phyloP scores from a whole-genome alignment of 2,888 invertebrate genomes.

The Orthosia gothica region DNA sequence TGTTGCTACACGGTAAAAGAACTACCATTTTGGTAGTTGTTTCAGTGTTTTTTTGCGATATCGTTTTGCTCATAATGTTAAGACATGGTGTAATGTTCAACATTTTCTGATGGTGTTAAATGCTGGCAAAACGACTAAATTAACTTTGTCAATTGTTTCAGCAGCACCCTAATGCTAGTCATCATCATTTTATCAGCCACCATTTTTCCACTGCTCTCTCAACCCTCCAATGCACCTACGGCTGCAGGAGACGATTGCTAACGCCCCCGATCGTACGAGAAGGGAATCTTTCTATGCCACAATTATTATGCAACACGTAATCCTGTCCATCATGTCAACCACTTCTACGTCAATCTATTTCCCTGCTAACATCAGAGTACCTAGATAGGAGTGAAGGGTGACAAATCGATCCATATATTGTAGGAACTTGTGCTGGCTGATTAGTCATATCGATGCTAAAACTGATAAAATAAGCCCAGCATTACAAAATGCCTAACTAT shows the following conservation, averaged over 20 bases:
- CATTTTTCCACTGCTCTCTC: too few species aligned
- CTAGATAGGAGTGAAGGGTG: not conserved
- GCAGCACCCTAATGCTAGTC: too few species aligned
- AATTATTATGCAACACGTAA: not conserved
- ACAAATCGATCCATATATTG: not conserved
- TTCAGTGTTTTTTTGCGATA: not conserved
- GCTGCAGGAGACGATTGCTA: too few species aligned
- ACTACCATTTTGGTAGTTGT: conserved; percentile 24
- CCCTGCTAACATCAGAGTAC: not conserved
- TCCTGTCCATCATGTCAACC: not conserved
- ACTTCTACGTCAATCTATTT: not conserved
- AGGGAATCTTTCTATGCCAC: too few species aligned
- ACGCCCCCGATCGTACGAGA: too few species aligned
- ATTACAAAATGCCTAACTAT: not conserved
- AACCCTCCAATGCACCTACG: too few species aligned
- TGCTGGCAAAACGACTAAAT: too few species aligned
- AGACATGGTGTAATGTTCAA: too few species aligned
- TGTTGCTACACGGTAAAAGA: conserved; percentile 26
- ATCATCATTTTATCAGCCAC: too few species aligned
- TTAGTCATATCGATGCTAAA: not conserved
- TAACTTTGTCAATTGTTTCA: too few species aligned
- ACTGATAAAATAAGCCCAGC: not conserved
- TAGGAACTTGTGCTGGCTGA: not conserved
- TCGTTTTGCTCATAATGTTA: too few species aligned
- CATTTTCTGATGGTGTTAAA: too few species aligned